Evolutionary conservation across 2,797 vertebrate species (phyloP).

Genomic region (Microctenopoma stevenorrisi): DNA sequence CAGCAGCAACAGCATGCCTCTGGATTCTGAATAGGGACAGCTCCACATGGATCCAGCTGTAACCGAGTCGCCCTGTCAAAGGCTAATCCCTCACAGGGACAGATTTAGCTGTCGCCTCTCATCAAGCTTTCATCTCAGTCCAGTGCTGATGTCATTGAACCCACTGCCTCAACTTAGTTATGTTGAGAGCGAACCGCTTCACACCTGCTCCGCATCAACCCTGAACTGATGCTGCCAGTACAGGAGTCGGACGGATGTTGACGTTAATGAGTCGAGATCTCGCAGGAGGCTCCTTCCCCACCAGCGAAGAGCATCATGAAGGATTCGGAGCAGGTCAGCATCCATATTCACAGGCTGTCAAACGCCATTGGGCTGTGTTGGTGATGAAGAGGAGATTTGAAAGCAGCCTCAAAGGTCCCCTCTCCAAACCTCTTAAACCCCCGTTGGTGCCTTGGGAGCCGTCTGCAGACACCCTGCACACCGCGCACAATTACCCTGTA

Average conservation of each 20-base stretch:
- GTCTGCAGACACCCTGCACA: constrained; percentile 58
- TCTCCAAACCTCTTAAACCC: constrained; percentile 47
- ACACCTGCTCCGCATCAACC: constrained; percentile 49
- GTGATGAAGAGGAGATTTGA: constrained; percentile 64
- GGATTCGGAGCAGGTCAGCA: constrained; percentile 55
- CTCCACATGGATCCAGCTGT: constrained; percentile 46
- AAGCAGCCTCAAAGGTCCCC: constrained; percentile 55
- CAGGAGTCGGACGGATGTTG: constrained; percentile 8
- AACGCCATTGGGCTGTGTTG: constrained; percentile 48
- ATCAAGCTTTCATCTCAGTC: constrained; percentile 69
- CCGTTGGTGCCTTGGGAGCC: constrained; percentile 50
- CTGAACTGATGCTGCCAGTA: constrained; percentile 10
- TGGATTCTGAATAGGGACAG: constrained; percentile 43
- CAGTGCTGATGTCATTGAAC: constrained; percentile 57
- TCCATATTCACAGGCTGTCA: constrained; percentile 52
- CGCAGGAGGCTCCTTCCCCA: constrained; percentile 20
- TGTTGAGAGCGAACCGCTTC: constrained; percentile 61
- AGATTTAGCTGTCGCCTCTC: constrained; percentile 59
- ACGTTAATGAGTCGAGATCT: constrained; percentile 33
- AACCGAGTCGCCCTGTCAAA: constrained; percentile 65
- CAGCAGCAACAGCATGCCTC: constrained; percentile 29
- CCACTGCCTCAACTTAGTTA: constrained; percentile 45
- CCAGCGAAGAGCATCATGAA: constrained; percentile 20
- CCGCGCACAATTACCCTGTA: constrained; percentile 72
- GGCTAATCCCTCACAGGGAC: constrained; percentile 69